A percentile compares a stretch with the other conserved stretches of the same genome.
Conservation (phyloP, 2,113 vertebrate genomes). For the Calidris pugnax region DNA sequence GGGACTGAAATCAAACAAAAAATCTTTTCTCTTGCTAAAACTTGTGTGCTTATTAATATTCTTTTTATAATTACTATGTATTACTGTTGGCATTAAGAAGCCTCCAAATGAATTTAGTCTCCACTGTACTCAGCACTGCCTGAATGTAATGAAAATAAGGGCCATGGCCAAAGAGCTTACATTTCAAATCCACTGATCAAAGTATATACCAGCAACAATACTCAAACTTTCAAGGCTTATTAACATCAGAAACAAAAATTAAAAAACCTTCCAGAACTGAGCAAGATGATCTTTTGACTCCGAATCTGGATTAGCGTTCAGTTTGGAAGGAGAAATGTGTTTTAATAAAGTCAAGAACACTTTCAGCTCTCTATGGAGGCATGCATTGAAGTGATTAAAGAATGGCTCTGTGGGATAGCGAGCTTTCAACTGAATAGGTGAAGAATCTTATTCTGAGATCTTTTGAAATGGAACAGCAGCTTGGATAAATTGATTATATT, state of each 20-base stretch:
- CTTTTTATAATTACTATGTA: background rate
- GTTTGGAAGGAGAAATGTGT: background rate
- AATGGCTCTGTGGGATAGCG: conserved; percentile 45
- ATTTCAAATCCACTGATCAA: conserved; percentile 42
- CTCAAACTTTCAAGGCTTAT: conserved; percentile 18
- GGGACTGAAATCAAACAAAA: background rate
- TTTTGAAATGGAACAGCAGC: conserved; percentile 47
- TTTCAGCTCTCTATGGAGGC: conserved; percentile 17
- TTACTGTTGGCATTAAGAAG: background rate
- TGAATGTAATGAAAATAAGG: background rate
- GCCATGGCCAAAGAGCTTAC: background rate
- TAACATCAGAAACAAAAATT: conserved; percentile 41
- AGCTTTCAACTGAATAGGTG: conserved; percentile 44
- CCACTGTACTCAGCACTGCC: background rate
- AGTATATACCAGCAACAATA: background rate
- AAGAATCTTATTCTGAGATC: conserved; percentile 31
- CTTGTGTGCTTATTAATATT: background rate
- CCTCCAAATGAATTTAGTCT: background rate
- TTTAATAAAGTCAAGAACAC: conserved; percentile 41
- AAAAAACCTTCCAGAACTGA: background rate
- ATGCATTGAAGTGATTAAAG: conserved; percentile 56
- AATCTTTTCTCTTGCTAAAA: background rate
- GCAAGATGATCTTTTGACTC: conserved; percentile 46
- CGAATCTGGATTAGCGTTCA: conserved; percentile 47
- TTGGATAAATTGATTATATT: conserved; percentile 30